Evolutionary conservation across 2,888 invertebrate species (phyloP).

Genomic region (Chirona hameri): DNA sequence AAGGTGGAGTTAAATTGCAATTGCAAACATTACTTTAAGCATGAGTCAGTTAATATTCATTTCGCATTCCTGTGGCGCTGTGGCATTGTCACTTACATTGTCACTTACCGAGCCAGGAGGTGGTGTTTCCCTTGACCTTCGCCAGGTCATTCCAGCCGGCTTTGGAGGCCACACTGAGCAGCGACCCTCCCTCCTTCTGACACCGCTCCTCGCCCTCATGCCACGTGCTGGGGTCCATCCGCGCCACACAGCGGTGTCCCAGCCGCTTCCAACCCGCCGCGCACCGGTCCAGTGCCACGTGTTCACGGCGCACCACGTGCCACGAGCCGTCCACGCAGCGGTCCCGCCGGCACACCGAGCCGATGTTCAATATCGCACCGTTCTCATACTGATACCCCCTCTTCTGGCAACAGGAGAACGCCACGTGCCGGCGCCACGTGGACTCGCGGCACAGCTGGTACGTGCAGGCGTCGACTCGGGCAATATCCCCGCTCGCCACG

Average conservation of each 20-base stretch:
- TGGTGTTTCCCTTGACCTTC: neutral
- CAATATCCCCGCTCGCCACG: neutral
- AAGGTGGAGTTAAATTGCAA: no score
- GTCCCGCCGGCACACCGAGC: neutral
- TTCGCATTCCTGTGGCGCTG: no score
- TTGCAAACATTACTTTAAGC: no score
- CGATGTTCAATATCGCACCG: neutral
- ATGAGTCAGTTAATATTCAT: no score
- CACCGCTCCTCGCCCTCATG: neutral
- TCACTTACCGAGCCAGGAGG: neutral
- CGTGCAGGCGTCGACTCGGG: neutral
- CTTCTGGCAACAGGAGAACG: slow-evolving; percentile 3
- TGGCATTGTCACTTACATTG: no score
- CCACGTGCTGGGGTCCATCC: neutral
- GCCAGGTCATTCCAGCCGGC: neutral
- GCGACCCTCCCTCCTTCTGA: neutral
- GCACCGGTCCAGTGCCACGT: neutral
- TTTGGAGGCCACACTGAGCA: neutral
- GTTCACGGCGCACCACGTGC: slow-evolving; percentile 13
- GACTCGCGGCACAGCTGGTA: neutral
- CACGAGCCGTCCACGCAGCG: slow-evolving; percentile 28
- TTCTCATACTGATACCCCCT: neutral
- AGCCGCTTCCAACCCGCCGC: neutral
- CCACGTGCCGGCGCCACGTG: neutral
- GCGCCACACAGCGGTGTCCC: neutral